These are phyloP conservation scores for Dichetophora obliterata DNA, from an alignment of 2,888 invertebrate genomes.

Conservation along the genomic window DNA sequence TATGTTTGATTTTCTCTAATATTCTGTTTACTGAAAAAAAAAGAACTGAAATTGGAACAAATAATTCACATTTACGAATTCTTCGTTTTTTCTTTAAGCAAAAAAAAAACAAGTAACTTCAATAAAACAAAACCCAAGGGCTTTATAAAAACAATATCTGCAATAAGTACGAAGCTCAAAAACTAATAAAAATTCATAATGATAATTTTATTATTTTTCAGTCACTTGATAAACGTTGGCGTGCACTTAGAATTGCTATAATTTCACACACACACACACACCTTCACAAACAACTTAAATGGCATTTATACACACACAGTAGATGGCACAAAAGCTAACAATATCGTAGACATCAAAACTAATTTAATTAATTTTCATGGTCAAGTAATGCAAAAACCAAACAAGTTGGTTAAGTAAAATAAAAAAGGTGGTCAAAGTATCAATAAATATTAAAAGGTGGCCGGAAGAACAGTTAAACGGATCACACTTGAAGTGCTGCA, in stretches of 20 bases:
- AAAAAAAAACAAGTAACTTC: too few species aligned
- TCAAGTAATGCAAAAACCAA: constrained; percentile 40
- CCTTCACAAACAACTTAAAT: not conserved
- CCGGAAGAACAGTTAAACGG: not conserved
- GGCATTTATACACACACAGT: constrained; percentile 13
- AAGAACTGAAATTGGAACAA: too few species aligned
- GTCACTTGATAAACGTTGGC: constrained; percentile 24
- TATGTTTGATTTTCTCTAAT: too few species aligned
- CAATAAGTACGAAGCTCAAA: too few species aligned
- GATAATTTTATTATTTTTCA: not conserved
- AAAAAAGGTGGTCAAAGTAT: not conserved
- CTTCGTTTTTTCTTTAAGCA: too few species aligned
- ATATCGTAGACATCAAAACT: constrained; percentile 19
- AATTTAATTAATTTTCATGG: constrained; percentile 51
- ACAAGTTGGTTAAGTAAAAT: constrained; percentile 1
- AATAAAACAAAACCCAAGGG: too few species aligned
- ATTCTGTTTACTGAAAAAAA: too few species aligned
- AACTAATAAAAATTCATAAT: not conserved
- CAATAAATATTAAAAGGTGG: not conserved
- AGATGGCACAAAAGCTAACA: constrained; percentile 6
- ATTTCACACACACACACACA: not conserved
- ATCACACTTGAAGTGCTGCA: too few species aligned
- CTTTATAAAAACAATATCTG: too few species aligned
- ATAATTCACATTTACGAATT: too few species aligned
- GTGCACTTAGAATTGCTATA: constrained; percentile 41